Evolutionary conservation across 2,888 invertebrate species (phyloP), one percentile per base, ranked within the genome.

Genomic region (Cosmia pyralina): DNA sequence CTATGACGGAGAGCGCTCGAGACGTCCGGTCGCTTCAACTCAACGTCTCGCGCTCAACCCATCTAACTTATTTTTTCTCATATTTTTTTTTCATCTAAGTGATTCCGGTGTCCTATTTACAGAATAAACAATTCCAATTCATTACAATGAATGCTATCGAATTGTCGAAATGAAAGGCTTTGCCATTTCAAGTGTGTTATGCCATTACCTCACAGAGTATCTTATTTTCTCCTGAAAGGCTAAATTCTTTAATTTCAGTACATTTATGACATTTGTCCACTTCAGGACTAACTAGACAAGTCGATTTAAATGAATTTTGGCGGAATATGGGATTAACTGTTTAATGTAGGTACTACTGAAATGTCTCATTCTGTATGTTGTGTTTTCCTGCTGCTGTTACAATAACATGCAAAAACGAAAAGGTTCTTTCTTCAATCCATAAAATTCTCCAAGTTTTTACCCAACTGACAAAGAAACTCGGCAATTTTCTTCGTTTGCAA

Each of bases 401-500:
- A 63, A 13, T n/a, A 58, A 48, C n/a, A 48, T 41, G 6, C 44
- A 13, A 48, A 53, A 50, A 28, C 13, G 8, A n/a, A 15, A 71
- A 48, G 5, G 15, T 57, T 57, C 11, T n/a, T n/a, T 48, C 22
- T 50, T 50, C 8, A 50, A 77, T 53, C 11, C 44, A 74, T 63
- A 74, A 50, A 57, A 44, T 8, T 8, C 28, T 58, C 50, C 19
- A 46, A 22, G 28, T 19, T 46, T 68, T 57, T 55, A 22, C 7
- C 13, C 15, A 19, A 65, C 46, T 22, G 38, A 44, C 57, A 69
- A 58, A 55, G 46, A 63, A 71, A 64, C 19, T 53, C 41, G 55
- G 44, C 53, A 53, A 50, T 72, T 64, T 60, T 41, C 11, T 44
- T 68, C 28, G 7, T 15, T 19, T 50, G 34, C 55, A 64, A 48